A percentile compares a stretch with the other conserved stretches of the same genome.
Evolutionary conservation across 2,888 invertebrate genomes (phyloP).

Genomic region (Sialis lutaria): DNA sequence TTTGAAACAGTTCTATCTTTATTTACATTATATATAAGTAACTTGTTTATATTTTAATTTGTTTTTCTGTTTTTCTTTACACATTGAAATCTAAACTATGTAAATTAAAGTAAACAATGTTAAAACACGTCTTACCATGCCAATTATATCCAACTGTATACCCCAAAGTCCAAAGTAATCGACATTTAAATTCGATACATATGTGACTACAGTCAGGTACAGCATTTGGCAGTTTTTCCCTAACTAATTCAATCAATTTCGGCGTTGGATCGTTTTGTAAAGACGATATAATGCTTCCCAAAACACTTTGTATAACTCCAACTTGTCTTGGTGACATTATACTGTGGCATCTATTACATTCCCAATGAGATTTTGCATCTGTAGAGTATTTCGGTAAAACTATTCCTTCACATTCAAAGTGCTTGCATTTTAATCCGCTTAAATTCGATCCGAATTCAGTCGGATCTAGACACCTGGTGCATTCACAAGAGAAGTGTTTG

Average conservation of each 20-base stretch:
- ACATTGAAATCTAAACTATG: too few species aligned
- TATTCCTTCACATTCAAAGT: conserved; percentile 30
- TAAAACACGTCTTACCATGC: conserved; percentile 28
- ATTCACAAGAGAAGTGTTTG: conserved; percentile 50
- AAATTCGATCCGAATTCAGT: conserved; percentile 43
- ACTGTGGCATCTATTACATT: conserved; percentile 35
- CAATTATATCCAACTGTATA: conserved; percentile 34
- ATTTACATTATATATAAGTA: too few species aligned
- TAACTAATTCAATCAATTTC: conserved; percentile 36
- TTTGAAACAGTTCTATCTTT: too few species aligned
- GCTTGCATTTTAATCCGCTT: conserved; percentile 37
- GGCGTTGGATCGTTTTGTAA: conserved; percentile 30
- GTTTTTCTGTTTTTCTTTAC: too few species aligned
- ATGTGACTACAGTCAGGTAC: conserved; percentile 42
- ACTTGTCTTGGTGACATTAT: conserved; percentile 32
- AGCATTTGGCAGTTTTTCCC: conserved; percentile 31
- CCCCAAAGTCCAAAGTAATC: conserved; percentile 41
- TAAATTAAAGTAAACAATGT: too few species aligned
- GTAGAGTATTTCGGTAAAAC: conserved; percentile 39
- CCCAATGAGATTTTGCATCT: conserved; percentile 33
- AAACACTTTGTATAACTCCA: conserved; percentile 28
- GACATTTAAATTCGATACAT: conserved; percentile 41
- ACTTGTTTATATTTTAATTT: too few species aligned
- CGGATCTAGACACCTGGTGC: conserved; percentile 46
- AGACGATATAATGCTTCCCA: conserved; percentile 35